Percentiles rank a stretch among this genome's conserved stretches.
These are phyloP conservation scores for Perizoma affinitatum DNA, from an alignment of 2,888 invertebrate genomes.

Conservation along the genomic window DNA sequence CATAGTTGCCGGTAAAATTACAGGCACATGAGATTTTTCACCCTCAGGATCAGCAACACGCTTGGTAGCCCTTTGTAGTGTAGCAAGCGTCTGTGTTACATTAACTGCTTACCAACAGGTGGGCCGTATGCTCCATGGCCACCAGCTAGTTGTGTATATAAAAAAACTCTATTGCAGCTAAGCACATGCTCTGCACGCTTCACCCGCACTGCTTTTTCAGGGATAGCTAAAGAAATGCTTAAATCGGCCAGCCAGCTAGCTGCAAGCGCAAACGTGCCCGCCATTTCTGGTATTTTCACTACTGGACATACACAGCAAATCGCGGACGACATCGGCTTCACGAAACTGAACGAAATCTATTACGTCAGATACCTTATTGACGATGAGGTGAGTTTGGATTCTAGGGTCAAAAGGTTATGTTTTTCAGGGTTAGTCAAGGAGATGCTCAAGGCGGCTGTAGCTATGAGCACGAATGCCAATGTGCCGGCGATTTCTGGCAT, in stretches of 20 bases:
- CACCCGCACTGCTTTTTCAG: slow-evolving; percentile 47
- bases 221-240: slow-evolving; percentile 68
- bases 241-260: slow-evolving; percentile 65
- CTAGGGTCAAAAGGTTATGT: neutral
- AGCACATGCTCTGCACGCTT: neutral
- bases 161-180: too few species aligned
- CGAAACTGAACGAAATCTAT: slow-evolving; percentile 66
- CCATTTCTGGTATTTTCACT: slow-evolving; percentile 66
- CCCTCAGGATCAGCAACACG: too few species aligned
- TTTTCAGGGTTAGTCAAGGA: slow-evolving; percentile 49
- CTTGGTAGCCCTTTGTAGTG: too few species aligned
- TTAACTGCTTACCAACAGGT: too few species aligned
- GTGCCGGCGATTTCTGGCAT: slow-evolving; percentile 57
- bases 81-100: too few species aligned
- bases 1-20: too few species aligned
- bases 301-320: slow-evolving; percentile 60
- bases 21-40: too few species aligned
- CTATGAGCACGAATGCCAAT: slow-evolving; percentile 49
- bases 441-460: slow-evolving; percentile 55
- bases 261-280: slow-evolving; percentile 66
- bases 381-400: slow-evolving; percentile 54
- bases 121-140: too few species aligned
- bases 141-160: too few species aligned
- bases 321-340: slow-evolving; percentile 65
- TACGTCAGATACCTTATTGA: slow-evolving; percentile 68